These are phyloP conservation scores for Petaurus breviceps DNA, from an alignment of 2,113 vertebrate species.

Conservation along the genomic window DNA sequence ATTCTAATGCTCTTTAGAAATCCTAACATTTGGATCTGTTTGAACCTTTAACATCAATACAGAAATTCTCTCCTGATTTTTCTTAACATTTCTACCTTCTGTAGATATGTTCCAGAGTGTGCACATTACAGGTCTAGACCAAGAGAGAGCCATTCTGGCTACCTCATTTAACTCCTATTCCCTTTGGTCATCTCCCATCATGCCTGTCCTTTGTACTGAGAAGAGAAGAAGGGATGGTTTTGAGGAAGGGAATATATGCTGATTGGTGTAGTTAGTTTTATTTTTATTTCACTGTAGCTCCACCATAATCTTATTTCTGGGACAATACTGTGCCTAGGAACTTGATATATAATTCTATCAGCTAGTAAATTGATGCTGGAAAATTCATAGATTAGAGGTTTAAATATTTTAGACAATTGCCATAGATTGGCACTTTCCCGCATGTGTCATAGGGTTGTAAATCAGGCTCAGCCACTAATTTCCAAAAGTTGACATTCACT, in stretches of 20 bases:
- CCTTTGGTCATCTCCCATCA: not conserved
- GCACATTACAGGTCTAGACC: not conserved
- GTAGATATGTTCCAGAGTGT: not conserved
- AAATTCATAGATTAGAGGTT: not conserved
- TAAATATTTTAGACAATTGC: slow-evolving; percentile 8
- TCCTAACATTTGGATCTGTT: slow-evolving; percentile 19
- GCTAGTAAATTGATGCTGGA: not conserved
- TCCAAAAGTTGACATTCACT: too few relatives aligned
- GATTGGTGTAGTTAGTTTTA: not conserved
- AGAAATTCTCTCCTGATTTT: not conserved
- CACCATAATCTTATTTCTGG: not conserved
- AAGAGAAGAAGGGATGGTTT: slow-evolving; percentile 4
- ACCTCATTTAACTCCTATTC: not conserved
- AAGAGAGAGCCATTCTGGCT: slow-evolving; percentile 9
- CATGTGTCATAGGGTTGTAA: not conserved
- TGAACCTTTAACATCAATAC: not conserved
- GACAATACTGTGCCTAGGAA: not conserved
- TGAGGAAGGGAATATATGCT: not conserved
- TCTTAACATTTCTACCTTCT: not conserved
- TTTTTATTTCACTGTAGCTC: slow-evolving; percentile 12
- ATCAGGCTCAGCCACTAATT: not conserved
- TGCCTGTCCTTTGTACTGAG: slow-evolving; percentile 30
- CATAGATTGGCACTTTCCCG: not conserved
- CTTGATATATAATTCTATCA: not conserved
- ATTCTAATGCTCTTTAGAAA: not conserved